Base-by-base conservation (phyloP, 2,888 invertebrate species). In the Caenorhabditis auriculariae region DNA sequence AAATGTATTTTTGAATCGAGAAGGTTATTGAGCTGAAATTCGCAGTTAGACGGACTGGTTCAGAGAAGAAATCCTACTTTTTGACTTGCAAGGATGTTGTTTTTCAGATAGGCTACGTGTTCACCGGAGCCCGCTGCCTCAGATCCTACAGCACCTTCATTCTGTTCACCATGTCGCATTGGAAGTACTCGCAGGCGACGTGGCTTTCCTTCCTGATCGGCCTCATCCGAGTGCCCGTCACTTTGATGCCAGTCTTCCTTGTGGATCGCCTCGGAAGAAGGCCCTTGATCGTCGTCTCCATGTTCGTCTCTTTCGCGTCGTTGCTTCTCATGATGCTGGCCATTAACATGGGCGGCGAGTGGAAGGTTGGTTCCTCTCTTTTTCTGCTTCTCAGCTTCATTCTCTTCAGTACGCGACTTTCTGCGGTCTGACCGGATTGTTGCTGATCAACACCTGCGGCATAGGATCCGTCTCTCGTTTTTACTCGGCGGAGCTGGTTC, bases 41-140 rank as follows among this genome's bases (percentile, higher is more conserved):
- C n/a, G n/a, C n/a, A n/a, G n/a, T n/a, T n/a, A n/a, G n/a, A n/a
- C n/a, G n/a, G n/a, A n/a, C n/a, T n/a, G n/a, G n/a, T n/a, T n/a
- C n/a, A n/a, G n/a, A n/a, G n/a, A n/a, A n/a, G n/a, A n/a, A n/a
- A n/a, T n/a, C n/a, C n/a, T n/a, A n/a, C n/a, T n/a, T n/a, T n/a
- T n/a, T n/a, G n/a, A n/a, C n/a, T n/a, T n/a, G n/a, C n/a, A n/a
- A n/a, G 6, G 6, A 9, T 37, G 26, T 21, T 39, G 55, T n/a
- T n/a, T n/a, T n/a, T n/a, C n/a, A n/a, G 50, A 66, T 72, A 19
- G 68, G 64, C n/a, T 72, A 69, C 46, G 71, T 72, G 9, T 69
- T 69, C 66, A 72, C 69, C 12, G 71, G 71, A 29, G 71, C 71
- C 6, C 53, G 71, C 0, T 61, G 59, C 19, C 60, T 72, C 7